These are phyloP conservation scores for Mixornis gularis DNA, from an alignment of 2,113 vertebrate genomes.

Conservation along the genomic window DNA sequence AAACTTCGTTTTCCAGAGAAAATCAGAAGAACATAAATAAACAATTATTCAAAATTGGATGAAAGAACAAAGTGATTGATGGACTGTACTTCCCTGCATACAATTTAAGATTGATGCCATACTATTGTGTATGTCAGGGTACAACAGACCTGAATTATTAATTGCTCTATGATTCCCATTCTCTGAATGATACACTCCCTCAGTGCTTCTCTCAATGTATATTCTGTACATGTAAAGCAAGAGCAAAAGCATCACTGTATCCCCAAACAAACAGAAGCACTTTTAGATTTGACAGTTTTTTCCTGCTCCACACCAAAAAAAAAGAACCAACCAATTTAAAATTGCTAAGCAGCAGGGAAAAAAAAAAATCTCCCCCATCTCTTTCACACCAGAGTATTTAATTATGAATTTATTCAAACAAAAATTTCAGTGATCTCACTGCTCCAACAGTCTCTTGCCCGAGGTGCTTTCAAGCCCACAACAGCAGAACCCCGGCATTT, in stretches of 20 bases:
- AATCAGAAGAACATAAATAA: constrained; percentile 21
- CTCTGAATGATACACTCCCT: constrained; percentile 12
- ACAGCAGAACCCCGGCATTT: neutral
- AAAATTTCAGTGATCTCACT: constrained; percentile 49
- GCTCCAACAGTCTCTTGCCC: constrained; percentile 26
- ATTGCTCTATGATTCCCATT: constrained; percentile 13
- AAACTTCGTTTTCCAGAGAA: neutral
- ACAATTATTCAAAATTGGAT: neutral
- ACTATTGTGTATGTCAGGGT: neutral
- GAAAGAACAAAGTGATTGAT: constrained; percentile 9
- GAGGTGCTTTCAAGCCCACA: constrained; percentile 50
- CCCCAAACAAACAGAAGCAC: neutral
- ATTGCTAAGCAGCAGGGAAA: constrained; percentile 2
- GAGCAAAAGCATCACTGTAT: neutral
- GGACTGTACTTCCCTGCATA: neutral
- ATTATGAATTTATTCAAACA: constrained; percentile 67
- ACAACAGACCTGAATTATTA: constrained; percentile 54
- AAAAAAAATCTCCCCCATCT: neutral
- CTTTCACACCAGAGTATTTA: constrained; percentile 52
- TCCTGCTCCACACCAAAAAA: neutral
- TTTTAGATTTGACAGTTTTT: neutral
- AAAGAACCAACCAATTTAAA: constrained; percentile 19
- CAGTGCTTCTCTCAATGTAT: constrained; percentile 3
- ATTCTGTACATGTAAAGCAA: constrained; percentile 20
- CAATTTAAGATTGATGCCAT: neutral